Base-by-base conservation (phyloP, 2,888 invertebrate genomes). In the Cepaea hortensis region DNA sequence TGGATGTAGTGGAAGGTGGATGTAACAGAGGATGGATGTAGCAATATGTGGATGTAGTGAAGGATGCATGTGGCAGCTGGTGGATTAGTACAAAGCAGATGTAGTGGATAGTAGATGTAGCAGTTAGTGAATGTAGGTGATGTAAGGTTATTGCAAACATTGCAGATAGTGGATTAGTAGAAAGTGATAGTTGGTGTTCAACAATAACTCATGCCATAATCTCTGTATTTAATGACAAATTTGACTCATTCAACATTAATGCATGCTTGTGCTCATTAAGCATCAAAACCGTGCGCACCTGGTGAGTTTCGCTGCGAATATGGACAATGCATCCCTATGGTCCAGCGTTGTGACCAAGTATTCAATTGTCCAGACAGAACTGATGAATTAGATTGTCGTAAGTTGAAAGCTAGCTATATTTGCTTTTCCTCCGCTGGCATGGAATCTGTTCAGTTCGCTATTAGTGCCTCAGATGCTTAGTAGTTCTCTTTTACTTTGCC, bases 321-420 rank as follows among this genome's bases (percentile, higher is more conserved):
- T 94, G 93, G 93, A 20, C 86, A 88, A 50, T 93, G 93, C 89
- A 91, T 93, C 82, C 90, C 91, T 76, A 87, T 86, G 20, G 83
- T 68, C n/a, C 89, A 85, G 83, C 89, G 89, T 70, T 94, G 94
- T 90, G 92, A 94, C 89, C 96, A 89, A 77, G 79, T 87, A 48
- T 70, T 85, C 61, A 90, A 92, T 85, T 95, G 95, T 89, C 90
- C 90, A 1, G 98, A 99, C 94, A 96, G 97, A 75, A 97, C 97
- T 0, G 98, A 98, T 94, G 98, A 98, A 95, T 96, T 96, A 90
- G 96, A 96, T 92, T 98, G 98, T 95, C 96, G 97, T 96, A 95
- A 96, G 96, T 90, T 85, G 46, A 65, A 65, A 62, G 55, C 23
- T 76, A 65, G 65, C 35, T 23, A 50, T 9, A 75, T 6, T 9